These are phyloP conservation scores for Sarcophaga bullata DNA, from an alignment of 1,140 invertebrate species.

Conservation along the genomic window DNA sequence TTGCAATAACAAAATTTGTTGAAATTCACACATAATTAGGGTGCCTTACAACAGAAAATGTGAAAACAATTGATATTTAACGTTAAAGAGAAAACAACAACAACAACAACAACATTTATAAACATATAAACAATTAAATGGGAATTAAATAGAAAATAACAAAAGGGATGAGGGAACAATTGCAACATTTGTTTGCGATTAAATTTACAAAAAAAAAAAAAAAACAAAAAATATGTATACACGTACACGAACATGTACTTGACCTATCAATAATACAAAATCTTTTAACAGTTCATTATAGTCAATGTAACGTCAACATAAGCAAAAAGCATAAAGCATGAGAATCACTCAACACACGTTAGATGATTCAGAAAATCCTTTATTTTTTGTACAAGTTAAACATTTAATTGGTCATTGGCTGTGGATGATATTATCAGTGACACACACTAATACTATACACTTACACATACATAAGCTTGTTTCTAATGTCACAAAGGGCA, in stretches of 20 bases:
- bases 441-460: background rate
- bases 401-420: constrained; percentile 33
- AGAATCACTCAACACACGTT: background rate
- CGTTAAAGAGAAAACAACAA: constrained; percentile 8
- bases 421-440: background rate
- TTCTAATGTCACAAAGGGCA: background rate
- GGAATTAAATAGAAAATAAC: constrained; percentile 16
- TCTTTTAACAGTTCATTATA: background rate
- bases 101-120: background rate
- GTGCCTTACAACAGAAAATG: background rate
- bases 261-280: constrained; percentile 33
- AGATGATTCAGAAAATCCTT: constrained; percentile 18
- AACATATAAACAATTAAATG: constrained; percentile 40
- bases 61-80: background rate
- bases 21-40: constrained; percentile 42
- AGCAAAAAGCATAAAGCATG: background rate
- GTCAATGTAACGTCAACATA: background rate
- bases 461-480: background rate
- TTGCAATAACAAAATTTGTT: background rate
- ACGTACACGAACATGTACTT: background rate
- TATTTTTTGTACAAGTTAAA: constrained; percentile 23
- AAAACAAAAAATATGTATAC: background rate
- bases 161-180: constrained; percentile 11
- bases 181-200: constrained; percentile 24
- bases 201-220: background rate